Conservation (phyloP, 2,113 vertebrate species). For the Nannospalax galili region DNA sequence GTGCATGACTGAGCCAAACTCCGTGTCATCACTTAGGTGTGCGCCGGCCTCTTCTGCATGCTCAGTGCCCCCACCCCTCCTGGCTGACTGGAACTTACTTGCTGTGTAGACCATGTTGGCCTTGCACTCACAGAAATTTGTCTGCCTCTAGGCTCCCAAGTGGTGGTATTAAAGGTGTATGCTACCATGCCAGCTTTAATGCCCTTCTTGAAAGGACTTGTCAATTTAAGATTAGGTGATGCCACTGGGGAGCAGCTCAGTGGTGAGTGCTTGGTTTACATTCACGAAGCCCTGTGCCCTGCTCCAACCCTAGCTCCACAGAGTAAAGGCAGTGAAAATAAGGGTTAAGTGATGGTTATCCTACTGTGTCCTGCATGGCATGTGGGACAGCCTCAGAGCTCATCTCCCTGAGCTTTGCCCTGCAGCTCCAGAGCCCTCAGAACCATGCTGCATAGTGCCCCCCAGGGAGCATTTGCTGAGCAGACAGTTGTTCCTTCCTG, state of each 20-base stretch:
- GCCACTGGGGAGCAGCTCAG: neutral
- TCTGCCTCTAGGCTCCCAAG: neutral
- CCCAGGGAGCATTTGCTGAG: neutral
- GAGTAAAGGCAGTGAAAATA: neutral
- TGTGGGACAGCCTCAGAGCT: neutral
- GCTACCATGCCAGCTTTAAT: too few species aligned
- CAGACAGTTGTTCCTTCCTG: neutral
- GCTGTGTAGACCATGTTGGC: too few species aligned
- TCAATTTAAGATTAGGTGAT: neutral
- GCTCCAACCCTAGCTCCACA: neutral
- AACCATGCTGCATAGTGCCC: neutral
- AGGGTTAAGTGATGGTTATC: neutral
- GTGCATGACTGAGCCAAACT: neutral
- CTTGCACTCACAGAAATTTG: neutral
- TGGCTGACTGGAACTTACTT: too few species aligned
- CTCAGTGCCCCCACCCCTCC: too few species aligned
- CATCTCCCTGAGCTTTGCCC: neutral
- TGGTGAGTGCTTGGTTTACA: neutral
- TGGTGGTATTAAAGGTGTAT: neutral
- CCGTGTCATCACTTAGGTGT: neutral
- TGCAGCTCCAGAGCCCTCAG: neutral
- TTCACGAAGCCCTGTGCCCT: neutral
- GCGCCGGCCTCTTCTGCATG: rapidly evolving
- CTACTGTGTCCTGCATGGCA: neutral
- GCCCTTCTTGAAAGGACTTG: neutral